Evolutionary conservation across 2,113 vertebrate species (phyloP).

Genomic region (Pluvialis apricaria): DNA sequence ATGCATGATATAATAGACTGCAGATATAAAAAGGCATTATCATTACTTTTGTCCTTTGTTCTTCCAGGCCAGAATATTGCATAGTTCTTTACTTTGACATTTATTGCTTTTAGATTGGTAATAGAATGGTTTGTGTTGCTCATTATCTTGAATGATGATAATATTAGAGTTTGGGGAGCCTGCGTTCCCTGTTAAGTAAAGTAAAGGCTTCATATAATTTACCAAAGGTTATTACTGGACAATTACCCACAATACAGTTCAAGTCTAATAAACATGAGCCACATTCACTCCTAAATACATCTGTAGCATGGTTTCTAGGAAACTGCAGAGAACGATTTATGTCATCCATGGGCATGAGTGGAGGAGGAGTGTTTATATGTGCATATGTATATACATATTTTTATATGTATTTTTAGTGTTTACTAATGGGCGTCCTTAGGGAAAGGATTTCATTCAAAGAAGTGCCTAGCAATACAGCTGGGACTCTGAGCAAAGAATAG

Average conservation of each 20-base stretch:
- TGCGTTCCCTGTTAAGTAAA: slow-evolving; percentile 71
- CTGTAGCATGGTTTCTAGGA: slow-evolving; percentile 45
- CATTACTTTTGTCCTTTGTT: slow-evolving; percentile 79
- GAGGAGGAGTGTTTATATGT: background rate
- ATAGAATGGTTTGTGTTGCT: slow-evolving; percentile 79
- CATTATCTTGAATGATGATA: slow-evolving; percentile 81
- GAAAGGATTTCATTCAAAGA: background rate
- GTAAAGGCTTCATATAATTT: slow-evolving; percentile 74
- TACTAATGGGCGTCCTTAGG: background rate
- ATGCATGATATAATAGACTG: slow-evolving; percentile 75
- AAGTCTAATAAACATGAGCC: slow-evolving; percentile 70
- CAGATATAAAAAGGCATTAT: slow-evolving; percentile 77
- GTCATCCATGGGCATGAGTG: background rate
- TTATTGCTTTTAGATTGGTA: slow-evolving; percentile 81
- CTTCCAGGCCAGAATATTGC: slow-evolving; percentile 77
- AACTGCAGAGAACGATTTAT: slow-evolving; percentile 9
- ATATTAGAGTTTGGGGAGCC: slow-evolving; percentile 72
- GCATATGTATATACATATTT: background rate
- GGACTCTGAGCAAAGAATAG: background rate
- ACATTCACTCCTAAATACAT: slow-evolving; percentile 67
- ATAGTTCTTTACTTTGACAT: slow-evolving; percentile 81
- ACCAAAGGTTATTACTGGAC: slow-evolving; percentile 76
- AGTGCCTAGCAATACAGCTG: background rate
- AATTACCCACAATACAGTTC: slow-evolving; percentile 79
- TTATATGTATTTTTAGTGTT: background rate